Conservation (phyloP, 2,113 vertebrate species). For the Megaleporinus macrocephalus region DNA sequence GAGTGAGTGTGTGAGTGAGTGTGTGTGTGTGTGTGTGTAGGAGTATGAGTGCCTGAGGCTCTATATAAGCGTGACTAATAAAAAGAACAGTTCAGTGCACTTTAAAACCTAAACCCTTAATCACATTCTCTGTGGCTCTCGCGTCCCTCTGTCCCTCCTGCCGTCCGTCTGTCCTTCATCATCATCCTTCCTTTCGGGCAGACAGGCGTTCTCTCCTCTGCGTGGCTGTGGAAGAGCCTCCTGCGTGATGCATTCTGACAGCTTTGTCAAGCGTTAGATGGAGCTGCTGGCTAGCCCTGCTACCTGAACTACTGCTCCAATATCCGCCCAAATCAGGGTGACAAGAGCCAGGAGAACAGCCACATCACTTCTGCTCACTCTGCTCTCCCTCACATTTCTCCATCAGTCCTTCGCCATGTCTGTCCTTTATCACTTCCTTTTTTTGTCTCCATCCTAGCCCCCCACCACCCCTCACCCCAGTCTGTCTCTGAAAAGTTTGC, state of each 20-base stretch:
- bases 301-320: constrained; percentile 44
- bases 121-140: constrained; percentile 11
- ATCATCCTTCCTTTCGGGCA: constrained; percentile 50
- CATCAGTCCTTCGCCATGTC: constrained; percentile 11
- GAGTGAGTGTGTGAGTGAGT: constrained; percentile 2
- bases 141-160: constrained; percentile 32
- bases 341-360: constrained; percentile 20
- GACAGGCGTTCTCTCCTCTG: constrained; percentile 55
- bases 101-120: constrained; percentile 25
- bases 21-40: constrained; percentile 21
- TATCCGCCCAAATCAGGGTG: constrained; percentile 44
- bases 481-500: neutral
- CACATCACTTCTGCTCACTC: neutral
- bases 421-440: constrained; percentile 4
- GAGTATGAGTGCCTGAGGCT: constrained; percentile 2
- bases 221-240: constrained; percentile 13
- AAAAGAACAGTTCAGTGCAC: constrained; percentile 46
- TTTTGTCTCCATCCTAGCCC: neutral
- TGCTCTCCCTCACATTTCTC: constrained; percentile 22
- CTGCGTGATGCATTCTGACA: constrained; percentile 74
- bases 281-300: constrained; percentile 67
- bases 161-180: constrained; percentile 58
- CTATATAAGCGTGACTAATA: constrained; percentile 45
- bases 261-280: constrained; percentile 73
- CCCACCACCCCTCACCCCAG: neutral